Evolutionary conservation across 2,888 invertebrate genomes (phyloP).

Genomic region (Dasypogon diadema): DNA sequence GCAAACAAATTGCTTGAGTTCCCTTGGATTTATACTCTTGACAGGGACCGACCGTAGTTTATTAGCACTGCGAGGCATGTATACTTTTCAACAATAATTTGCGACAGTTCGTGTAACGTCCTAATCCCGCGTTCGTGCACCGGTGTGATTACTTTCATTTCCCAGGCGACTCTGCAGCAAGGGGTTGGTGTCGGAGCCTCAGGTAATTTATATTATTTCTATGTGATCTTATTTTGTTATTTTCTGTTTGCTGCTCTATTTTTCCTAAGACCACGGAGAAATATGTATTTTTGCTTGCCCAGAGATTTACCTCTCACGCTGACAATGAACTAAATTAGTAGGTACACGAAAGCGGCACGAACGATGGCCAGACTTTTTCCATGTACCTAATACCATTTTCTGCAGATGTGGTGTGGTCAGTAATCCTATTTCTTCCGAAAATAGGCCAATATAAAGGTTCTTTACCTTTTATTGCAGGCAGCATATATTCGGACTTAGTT

Average conservation of each 20-base stretch:
- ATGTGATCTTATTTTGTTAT: constrained; percentile 29
- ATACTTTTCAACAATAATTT: constrained; percentile 40
- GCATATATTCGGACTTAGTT: too few relatives aligned
- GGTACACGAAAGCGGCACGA: neutral
- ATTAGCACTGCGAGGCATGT: constrained; percentile 47
- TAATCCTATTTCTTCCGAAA: too few relatives aligned
- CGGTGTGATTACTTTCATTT: constrained; percentile 10
- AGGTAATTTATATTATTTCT: constrained; percentile 46
- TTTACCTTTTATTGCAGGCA: too few relatives aligned
- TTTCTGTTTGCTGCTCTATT: constrained; percentile 14
- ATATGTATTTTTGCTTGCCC: neutral
- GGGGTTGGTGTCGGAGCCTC: neutral
- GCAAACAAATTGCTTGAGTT: constrained; percentile 48
- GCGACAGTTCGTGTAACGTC: constrained; percentile 35
- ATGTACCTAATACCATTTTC: too few relatives aligned
- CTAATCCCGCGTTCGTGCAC: constrained; percentile 41
- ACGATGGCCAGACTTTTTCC: too few relatives aligned
- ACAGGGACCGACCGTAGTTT: constrained; percentile 24
- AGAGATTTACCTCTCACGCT: neutral
- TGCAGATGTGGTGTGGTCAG: too few relatives aligned
- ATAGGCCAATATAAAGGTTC: too few relatives aligned
- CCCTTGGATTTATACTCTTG: constrained; percentile 36
- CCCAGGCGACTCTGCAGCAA: neutral
- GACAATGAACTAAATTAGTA: neutral
- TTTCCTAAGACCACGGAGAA: neutral